Evolutionary conservation across 2,113 vertebrate genomes (phyloP), one percentile per base, ranked within the genome.

Genomic region (Chionis minor): DNA sequence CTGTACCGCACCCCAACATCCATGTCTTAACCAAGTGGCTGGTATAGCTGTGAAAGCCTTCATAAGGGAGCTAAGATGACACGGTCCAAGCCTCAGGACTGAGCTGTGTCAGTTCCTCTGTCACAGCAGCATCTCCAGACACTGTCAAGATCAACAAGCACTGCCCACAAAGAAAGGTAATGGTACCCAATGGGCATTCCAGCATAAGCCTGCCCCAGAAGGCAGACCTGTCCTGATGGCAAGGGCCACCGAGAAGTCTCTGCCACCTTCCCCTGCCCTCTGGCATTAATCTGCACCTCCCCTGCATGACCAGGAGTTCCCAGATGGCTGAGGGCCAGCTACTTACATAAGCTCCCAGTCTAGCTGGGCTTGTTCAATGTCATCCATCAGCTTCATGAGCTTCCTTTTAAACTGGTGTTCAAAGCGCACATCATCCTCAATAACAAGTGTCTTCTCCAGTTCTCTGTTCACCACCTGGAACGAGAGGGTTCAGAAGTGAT

Each of bases 261-360:
- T 82, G 71, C 12, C 45, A 65, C 70, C 19, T 33, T 79, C 7
- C 59, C 58, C 40, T 44, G n/a, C 51, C 18, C 69, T 30, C 35
- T 80, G 73, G 40, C 54, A 30, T 9, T 33, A 42, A 12, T 20
- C 65, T 55, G n/a, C 61, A 44, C 5, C n/a, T 63, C 16, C 56
- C n/a, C 56, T n/a, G 38, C 0, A 0, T 5, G 24, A 54, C 49
- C 67, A 35, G 52, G 24, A 45, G 27, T 5, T 87, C 35, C 52
- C 58, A 75, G 67, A 1, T 28, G 63, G 38, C 59, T 8, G 7
- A 73, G 82, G 12, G 35, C 21, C 35, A n/a, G 33, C 44, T n/a
- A 98, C 98, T 99, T 98, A 99, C 99, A 99, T 99, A 63, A 99
- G 98, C 83, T 99, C 99, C 99, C 99, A 99, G 92, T 99, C 99